Conservation (phyloP, 2,797 vertebrate genomes). For the Gallinago stenura region DNA sequence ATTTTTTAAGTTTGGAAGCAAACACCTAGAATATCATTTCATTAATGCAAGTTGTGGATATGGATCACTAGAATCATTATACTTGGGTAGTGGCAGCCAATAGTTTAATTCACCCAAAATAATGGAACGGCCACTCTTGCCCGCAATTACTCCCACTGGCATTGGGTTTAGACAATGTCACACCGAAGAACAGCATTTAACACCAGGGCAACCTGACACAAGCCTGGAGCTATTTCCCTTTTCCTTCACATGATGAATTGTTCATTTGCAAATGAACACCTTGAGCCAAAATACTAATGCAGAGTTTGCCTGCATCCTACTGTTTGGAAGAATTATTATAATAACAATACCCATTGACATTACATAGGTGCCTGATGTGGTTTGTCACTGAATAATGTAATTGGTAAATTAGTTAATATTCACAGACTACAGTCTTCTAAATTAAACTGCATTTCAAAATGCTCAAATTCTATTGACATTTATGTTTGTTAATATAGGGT, state of each 20-base stretch:
- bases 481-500: conserved; percentile 58
- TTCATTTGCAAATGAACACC: conserved; percentile 67
- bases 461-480: conserved; percentile 67
- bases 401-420: conserved; percentile 65
- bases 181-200: conserved; percentile 23
- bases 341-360: conserved; percentile 37
- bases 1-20: conserved; percentile 21
- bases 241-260: conserved; percentile 39
- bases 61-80: not conserved
- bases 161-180: conserved; percentile 1
- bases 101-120: not conserved
- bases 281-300: conserved; percentile 53
- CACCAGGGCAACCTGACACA: conserved; percentile 28
- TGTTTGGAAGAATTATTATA: conserved; percentile 25
- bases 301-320: conserved; percentile 5
- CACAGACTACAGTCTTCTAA: conserved; percentile 31
- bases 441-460: conserved; percentile 71
- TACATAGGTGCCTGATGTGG: conserved; percentile 20
- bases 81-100: not conserved
- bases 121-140: not conserved
- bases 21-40: not conserved
- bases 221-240: conserved; percentile 31
- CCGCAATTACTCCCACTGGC: not conserved
- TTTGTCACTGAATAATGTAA: conserved; percentile 64
- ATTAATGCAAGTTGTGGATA: not conserved